These are phyloP conservation scores for Epinephelus cyanopodus DNA, from an alignment of 2,113 vertebrate genomes.

Conservation along the genomic window DNA sequence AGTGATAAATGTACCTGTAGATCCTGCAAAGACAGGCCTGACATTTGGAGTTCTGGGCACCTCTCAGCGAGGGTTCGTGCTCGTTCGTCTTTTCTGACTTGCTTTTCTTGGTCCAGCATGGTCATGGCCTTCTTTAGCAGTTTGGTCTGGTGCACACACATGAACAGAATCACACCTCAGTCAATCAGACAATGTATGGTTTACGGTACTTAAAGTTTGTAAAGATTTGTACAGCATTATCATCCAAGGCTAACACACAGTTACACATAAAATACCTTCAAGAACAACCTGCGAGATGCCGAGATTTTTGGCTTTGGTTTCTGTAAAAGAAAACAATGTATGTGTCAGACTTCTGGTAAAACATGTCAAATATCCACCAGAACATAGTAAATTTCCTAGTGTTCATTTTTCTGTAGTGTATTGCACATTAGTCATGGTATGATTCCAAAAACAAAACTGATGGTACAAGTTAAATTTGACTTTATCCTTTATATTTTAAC, in stretches of 20 bases:
- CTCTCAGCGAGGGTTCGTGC: constrained; percentile 77
- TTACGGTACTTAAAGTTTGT: background rate
- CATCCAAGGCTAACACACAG: background rate
- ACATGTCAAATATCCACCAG: background rate
- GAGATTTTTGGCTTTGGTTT: constrained; percentile 83
- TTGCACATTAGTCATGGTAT: background rate
- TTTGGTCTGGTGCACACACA: constrained; percentile 78
- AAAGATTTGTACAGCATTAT: background rate
- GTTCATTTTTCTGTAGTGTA: background rate
- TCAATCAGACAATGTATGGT: constrained; percentile 4
- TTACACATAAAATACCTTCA: constrained; percentile 75
- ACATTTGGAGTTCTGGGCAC: constrained; percentile 75
- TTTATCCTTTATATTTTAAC: background rate
- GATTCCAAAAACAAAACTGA: background rate
- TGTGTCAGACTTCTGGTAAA: background rate
- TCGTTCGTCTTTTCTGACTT: constrained; percentile 73
- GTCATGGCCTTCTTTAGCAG: constrained; percentile 82
- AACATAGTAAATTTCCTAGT: background rate
- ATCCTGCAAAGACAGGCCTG: constrained; percentile 81
- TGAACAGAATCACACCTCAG: constrained; percentile 7
- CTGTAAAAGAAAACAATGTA: constrained; percentile 46
- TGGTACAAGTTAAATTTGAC: background rate
- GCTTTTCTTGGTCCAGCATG: constrained; percentile 80
- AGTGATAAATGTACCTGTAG: constrained; percentile 76
- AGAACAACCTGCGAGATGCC: constrained; percentile 83